Base-by-base conservation (phyloP, 2,888 invertebrate species). In the Cephus sareptanus region DNA sequence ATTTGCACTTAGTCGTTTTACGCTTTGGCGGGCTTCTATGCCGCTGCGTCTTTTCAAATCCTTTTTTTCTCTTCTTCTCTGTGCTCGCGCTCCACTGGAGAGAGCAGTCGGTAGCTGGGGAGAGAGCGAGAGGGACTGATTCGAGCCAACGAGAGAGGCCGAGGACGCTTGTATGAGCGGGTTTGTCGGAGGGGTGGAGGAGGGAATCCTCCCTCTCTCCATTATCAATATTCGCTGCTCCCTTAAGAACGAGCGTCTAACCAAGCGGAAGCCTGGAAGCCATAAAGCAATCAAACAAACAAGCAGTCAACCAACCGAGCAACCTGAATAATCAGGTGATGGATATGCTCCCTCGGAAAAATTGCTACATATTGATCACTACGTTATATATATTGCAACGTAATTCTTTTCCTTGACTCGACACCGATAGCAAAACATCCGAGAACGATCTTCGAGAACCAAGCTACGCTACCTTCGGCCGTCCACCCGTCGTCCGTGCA, bases 1-100 rank as follows among this genome's bases (percentile, higher is more conserved):
- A 85, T 85, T 83, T 82, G 76, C 81, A 79, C 79, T 77, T 68
- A 74, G 81, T 78, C 79, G 81, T 81, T 84, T 81, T 79, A 73
- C 79, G 75, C 80, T 76, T 75, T 77, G 76, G 31, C 79, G 75
- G 76, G 69, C 30, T 33, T 78, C 70, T 74, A 73, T 74, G 69
- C 23, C 75, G 69, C 71, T 56, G 76, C 74, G 33, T 73, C 76
- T 70, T 75, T 81, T 79, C 77, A 78, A 77, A 80, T 56, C 68
- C 56, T 75, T 40, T 75, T 75, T 35, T 71, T 75, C 40, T 75
- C 69, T 75, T 4, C 73, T 34, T 34, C 56, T 56, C 56, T 56
- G 56, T 56, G 56, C 56, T 56, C 56, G 23, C 56, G 56, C 56
- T 56, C 0, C 56, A 9, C 23, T 23, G 56, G 56, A 56, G 56